phyloP scores from a whole-genome alignment of 2,888 invertebrate genomes.

The Cyclophora albipunctata region DNA sequence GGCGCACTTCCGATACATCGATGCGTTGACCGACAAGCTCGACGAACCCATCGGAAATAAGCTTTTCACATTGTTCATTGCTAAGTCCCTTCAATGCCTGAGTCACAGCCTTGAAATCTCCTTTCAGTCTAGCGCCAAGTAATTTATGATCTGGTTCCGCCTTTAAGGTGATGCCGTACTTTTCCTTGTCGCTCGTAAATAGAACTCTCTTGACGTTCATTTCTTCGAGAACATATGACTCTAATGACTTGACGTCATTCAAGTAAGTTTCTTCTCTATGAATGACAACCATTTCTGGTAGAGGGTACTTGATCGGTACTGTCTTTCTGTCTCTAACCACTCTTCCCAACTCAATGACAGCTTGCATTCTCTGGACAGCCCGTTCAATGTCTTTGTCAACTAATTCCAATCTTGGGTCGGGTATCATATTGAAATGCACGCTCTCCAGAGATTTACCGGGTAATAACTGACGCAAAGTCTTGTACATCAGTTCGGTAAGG shows the following conservation, averaged over 20 bases:
- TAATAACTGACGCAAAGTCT: conserved; percentile 84
- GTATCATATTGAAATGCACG: conserved; percentile 94
- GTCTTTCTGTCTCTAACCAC: conserved; percentile 94
- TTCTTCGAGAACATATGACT: conserved; percentile 93
- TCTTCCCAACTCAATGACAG: conserved; percentile 94
- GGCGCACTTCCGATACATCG: conserved; percentile 84
- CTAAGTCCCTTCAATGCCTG: conserved; percentile 85
- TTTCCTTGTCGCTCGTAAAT: conserved; percentile 90
- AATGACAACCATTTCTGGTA: conserved; percentile 96
- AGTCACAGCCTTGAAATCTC: conserved; percentile 91
- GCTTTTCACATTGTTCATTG: conserved; percentile 86
- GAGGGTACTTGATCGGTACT: conserved; percentile 95
- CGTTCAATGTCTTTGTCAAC: conserved; percentile 91
- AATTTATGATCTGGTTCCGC: conserved; percentile 97
- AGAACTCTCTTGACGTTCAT: conserved; percentile 91
- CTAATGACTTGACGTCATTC: conserved; percentile 84
- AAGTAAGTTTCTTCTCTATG: conserved; percentile 88
- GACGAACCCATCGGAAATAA: conserved; percentile 81
- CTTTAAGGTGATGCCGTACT: conserved; percentile 91
- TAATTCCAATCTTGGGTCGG: conserved; percentile 80
- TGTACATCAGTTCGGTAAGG: conserved; percentile 95
- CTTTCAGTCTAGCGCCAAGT: conserved; percentile 91
- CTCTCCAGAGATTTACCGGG: conserved; percentile 77
- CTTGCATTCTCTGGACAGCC: conserved; percentile 94
- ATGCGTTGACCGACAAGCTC: conserved; percentile 85